A percentile compares a stretch with the other conserved stretches of the same genome.
Conservation (phyloP, 2,797 vertebrate genomes). For the Echeneis naucrates region DNA sequence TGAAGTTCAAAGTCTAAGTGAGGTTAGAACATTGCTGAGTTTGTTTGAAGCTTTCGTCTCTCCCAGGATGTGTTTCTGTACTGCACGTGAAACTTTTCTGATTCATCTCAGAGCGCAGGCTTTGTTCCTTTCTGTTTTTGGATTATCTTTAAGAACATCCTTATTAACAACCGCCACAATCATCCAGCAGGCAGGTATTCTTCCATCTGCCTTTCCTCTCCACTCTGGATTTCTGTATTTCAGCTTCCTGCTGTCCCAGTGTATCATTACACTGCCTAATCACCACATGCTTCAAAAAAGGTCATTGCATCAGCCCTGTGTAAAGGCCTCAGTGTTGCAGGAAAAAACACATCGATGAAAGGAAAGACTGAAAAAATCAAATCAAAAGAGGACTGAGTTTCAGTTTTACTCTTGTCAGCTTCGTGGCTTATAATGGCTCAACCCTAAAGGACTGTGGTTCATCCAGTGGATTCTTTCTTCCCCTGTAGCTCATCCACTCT, state of each 20-base stretch:
- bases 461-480: slow-evolving; percentile 28
- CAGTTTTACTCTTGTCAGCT: slow-evolving; percentile 19
- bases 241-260: slow-evolving; percentile 5
- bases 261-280: slow-evolving; percentile 24
- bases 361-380: slow-evolving; percentile 26
- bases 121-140: background rate
- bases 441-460: slow-evolving; percentile 21
- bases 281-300: slow-evolving; percentile 40
- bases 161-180: slow-evolving; percentile 19
- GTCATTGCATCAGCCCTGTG: slow-evolving; percentile 32
- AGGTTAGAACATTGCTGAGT: slow-evolving; percentile 47
- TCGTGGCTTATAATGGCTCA: slow-evolving; percentile 8
- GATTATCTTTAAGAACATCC: slow-evolving; percentile 34
- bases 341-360: slow-evolving; percentile 24
- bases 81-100: slow-evolving; percentile 30
- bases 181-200: slow-evolving; percentile 26
- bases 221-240: slow-evolving; percentile 3
- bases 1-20: slow-evolving; percentile 33
- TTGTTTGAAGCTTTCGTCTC: slow-evolving; percentile 54
- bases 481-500: slow-evolving; percentile 56
- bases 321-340: slow-evolving; percentile 11
- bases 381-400: background rate
- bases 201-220: background rate
- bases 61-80: slow-evolving; percentile 65
- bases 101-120: slow-evolving; percentile 11